Evolutionary conservation across 2,113 vertebrate genomes (phyloP), one percentile per base, ranked within the genome.

Genomic region (Urocolius indicus): DNA sequence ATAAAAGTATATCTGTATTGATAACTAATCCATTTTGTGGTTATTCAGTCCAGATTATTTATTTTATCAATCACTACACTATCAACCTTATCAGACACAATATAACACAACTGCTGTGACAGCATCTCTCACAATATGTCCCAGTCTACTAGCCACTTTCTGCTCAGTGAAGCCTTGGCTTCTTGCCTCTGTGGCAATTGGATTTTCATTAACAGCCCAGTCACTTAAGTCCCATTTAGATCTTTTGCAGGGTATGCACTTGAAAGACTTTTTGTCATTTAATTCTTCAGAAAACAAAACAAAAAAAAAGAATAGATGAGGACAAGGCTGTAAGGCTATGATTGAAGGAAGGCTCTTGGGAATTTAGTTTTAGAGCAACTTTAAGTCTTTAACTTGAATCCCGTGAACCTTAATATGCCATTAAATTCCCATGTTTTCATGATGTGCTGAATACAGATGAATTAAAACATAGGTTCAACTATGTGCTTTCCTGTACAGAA

Each of bases 151-250:
- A 80, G 52, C n/a, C 46, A 48, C 57, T 79, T 94, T 81, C 82
- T 93, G 73, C 90, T 91, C 91, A 88, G 75, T 68, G 73, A 95
- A 93, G 48, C 24, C 34, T 96, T 79, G 87, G 62, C 49, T 91
- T 96, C 84, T 90, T 93, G 61, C 48, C 85, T 63, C 41, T 7
- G 7, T 69, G 90, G 59, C 86, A 82, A 79, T 72, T 52, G 45
- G 34, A 87, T 96, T 97, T 91, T 94, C 93, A 89, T 86, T 90
- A 92, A 84, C 2, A 10, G 11, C 43, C 19, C 20, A 43, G 43
- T 87, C 75, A 32, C 58, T 78, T 86, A 13, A 81, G 48, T 46
- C 16, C 4, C 26, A 38, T 86, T 83, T 71, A 21, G 83, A 71
- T 84, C 23, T 43, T 90, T 80, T 84, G 10, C 23, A 81, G 48